phyloP scores from a whole-genome alignment of 1,140 invertebrate genomes.

The Rhagoletis pomonella region DNA sequence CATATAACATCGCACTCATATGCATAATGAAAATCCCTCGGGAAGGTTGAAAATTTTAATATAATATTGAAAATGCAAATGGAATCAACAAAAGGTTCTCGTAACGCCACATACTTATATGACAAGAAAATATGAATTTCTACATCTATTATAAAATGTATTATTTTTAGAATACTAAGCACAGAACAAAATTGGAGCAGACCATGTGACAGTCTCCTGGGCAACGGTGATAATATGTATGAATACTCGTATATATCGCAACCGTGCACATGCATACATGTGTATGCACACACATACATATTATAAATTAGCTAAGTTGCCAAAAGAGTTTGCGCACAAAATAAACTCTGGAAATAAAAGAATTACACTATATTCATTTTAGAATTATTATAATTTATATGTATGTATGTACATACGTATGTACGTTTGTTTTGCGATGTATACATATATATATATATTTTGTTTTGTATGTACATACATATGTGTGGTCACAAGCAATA shows the following conservation, averaged over 20 bases:
- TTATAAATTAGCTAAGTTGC: not conserved
- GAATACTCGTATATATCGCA: slow-evolving; percentile 16
- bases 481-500: not conserved
- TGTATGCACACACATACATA: not conserved
- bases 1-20: slow-evolving; percentile 13
- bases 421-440: not conserved
- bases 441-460: not conserved
- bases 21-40: slow-evolving; percentile 6
- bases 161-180: slow-evolving; percentile 52
- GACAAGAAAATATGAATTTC: slow-evolving; percentile 44
- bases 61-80: not conserved
- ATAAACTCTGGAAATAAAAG: slow-evolving; percentile 19
- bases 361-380: not conserved
- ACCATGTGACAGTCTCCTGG: slow-evolving; percentile 52
- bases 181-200: slow-evolving; percentile 42
- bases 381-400: not conserved
- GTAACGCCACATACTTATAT: slow-evolving; percentile 8
- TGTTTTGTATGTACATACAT: not conserved
- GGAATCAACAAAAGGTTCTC: slow-evolving; percentile 24
- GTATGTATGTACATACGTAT: not conserved
- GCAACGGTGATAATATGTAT: slow-evolving; percentile 33
- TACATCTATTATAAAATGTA: slow-evolving; percentile 39
- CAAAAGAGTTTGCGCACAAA: slow-evolving; percentile 30
- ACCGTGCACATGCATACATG: not conserved
- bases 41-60: slow-evolving; percentile 15